Base-by-base conservation (phyloP, 2,888 invertebrate species). In the Frankliniella intonsa region DNA sequence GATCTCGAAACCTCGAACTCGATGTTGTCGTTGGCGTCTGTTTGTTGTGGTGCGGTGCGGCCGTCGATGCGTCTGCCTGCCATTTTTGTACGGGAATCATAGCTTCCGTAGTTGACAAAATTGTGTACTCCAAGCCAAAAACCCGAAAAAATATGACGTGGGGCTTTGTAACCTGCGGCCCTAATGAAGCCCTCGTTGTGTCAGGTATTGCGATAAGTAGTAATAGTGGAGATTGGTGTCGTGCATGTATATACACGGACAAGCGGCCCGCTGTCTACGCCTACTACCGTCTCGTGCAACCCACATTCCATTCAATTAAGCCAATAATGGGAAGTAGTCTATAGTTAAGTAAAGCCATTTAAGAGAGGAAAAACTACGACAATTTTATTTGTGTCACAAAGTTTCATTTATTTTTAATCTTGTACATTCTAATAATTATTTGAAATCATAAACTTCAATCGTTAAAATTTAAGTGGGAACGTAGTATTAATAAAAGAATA, bases 101-200 rank as follows among this genome's bases (percentile, higher is more conserved):
- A 80, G 50, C n/a, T 80, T 38, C n/a, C 19, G 5, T 11, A 81
- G 7, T n/a, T 81, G 80, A n/a, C 81, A 81, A 81, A 38, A 81
- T 38, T 81, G 51, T 62, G 62, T 55, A 22, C 69, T 76, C 69
- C 22, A 76, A 76, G 55, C 49, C 65, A 3, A 76, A 69, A 17
- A 65, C 50, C 17, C 49, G 25, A 69, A 51, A 38, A 82, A 85
- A 83, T 82, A 94, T 94, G 93, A 91, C 92, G 86, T 94, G 95
- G 93, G 97, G 97, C 86, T 97, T 97, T 88, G 96, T 96, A 82
- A 97, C 97, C 84, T 97, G 97, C 88, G 97, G 97, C 80, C 97
- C 97, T 50, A 97, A 97, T 88, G 97, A 97, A 89, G 97, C 97
- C 80, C 91, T 97, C 80, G 97, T 97, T 69, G 95, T 97, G 85